phyloP scores from a whole-genome alignment of 2,113 vertebrate species.

The Regulus satrapa region DNA sequence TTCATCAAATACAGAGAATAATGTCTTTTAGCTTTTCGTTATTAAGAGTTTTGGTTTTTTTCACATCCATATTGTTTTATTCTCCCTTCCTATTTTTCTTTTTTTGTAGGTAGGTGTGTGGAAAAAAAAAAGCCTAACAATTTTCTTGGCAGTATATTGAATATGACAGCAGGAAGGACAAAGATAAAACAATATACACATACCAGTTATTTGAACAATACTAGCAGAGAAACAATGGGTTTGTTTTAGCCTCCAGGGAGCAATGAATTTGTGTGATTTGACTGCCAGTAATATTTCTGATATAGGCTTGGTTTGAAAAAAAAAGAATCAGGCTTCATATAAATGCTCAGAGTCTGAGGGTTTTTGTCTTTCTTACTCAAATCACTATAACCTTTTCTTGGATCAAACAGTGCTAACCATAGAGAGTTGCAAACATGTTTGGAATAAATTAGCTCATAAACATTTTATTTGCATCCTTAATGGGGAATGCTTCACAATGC shows the following conservation, averaged over 20 bases:
- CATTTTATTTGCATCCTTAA: slow-evolving; percentile 53
- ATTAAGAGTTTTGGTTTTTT: not conserved
- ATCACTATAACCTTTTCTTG: slow-evolving; percentile 20
- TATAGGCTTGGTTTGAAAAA: not conserved
- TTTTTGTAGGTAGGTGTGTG: not conserved
- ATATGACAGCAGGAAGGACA: not conserved
- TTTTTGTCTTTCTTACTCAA: not conserved
- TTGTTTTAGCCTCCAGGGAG: not conserved
- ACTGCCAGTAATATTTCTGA: slow-evolving; percentile 23
- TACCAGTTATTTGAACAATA: not conserved
- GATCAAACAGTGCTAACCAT: not conserved
- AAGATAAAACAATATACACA: not conserved
- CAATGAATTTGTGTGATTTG: slow-evolving; percentile 3
- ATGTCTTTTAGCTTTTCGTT: slow-evolving; percentile 13
- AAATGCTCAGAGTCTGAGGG: not conserved
- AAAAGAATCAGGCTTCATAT: not conserved
- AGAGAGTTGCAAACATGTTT: slow-evolving; percentile 37
- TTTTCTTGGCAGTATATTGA: not conserved
- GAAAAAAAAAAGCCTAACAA: not conserved
- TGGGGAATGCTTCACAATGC: slow-evolving; percentile 20
- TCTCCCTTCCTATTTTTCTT: accelerated
- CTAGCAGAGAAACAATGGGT: not conserved
- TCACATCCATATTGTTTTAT: not conserved
- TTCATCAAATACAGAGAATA: not conserved
- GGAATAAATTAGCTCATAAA: slow-evolving; percentile 56